A percentile compares a stretch with the other conserved stretches of the same genome.
phyloP scores from a whole-genome alignment of 2,888 invertebrate genomes.

The Ashinkailepas kermadecensis region DNA sequence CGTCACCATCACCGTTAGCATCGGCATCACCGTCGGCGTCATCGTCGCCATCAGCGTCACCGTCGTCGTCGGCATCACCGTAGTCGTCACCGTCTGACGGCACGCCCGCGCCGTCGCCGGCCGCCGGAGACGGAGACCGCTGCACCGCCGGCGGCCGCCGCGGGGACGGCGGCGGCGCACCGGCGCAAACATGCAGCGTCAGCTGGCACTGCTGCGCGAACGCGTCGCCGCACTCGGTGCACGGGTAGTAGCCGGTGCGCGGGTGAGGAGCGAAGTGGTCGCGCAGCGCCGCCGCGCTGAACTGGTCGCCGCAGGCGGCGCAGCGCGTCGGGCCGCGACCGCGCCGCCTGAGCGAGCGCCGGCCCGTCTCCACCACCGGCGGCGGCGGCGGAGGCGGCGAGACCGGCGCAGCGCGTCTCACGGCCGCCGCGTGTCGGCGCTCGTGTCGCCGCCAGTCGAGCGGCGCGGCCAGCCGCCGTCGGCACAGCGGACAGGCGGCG shows the following conservation, averaged over 20 bases:
- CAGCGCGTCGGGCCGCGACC: neutral
- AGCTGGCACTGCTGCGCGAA: conserved; percentile 14
- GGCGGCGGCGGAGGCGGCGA: neutral
- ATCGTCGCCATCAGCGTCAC: neutral
- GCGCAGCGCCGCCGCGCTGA: neutral
- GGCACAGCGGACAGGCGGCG: neutral
- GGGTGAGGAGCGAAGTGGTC: conserved; percentile 13
- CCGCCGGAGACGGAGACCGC: neutral
- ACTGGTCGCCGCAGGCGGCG: neutral
- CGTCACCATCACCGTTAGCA: neutral
- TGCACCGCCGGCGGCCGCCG: neutral
- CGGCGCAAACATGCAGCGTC: neutral
- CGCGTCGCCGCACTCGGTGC: neutral
- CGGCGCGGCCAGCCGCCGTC: neutral
- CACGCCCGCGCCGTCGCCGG: neutral
- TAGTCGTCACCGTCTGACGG: neutral
- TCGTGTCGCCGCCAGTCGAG: neutral
- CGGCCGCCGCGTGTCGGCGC: neutral
- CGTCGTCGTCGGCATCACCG: neutral
- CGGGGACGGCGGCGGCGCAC: neutral
- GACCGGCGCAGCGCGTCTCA: neutral
- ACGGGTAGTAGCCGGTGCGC: neutral
- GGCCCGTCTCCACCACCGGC: neutral
- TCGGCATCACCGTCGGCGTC: neutral
- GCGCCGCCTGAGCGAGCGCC: neutral